Evolutionary conservation across 2,888 invertebrate species (phyloP).

Genomic region (Chorisops tibialis): DNA sequence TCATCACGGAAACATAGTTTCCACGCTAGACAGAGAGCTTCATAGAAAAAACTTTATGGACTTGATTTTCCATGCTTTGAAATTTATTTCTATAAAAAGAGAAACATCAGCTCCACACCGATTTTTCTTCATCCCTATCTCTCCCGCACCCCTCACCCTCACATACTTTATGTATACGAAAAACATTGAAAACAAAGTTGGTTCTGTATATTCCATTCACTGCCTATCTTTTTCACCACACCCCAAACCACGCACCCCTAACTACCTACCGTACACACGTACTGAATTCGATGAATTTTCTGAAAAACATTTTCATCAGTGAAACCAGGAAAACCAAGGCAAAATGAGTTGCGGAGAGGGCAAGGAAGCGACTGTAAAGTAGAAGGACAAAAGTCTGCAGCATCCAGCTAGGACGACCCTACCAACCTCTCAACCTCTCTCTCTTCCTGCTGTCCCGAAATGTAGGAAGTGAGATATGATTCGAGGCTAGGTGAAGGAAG

Average conservation of each 20-base stretch:
- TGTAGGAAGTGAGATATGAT: no score
- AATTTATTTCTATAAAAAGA: slow-evolving; percentile 15
- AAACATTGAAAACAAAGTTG: slow-evolving; percentile 18
- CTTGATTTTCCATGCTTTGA: slow-evolving; percentile 19
- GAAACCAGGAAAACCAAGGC: slow-evolving; percentile 17
- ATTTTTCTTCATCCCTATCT: no score
- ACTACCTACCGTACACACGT: not conserved
- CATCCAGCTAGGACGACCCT: no score
- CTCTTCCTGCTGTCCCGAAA: no score
- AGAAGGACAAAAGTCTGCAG: slow-evolving; percentile 4
- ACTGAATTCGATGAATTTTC: slow-evolving; percentile 15
- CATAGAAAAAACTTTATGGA: slow-evolving; percentile 5
- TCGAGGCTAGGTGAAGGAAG: not conserved
- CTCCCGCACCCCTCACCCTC: not conserved
- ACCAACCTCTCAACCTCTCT: no score
- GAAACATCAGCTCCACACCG: not conserved
- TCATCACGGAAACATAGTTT: slow-evolving; percentile 9
- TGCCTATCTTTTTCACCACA: no score
- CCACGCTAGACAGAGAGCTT: slow-evolving; percentile 10
- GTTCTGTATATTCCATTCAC: not conserved
- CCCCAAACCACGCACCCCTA: not conserved
- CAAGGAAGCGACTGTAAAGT: not conserved
- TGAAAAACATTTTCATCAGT: slow-evolving; percentile 4
- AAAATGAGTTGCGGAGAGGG: slow-evolving; percentile 13
- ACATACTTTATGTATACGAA: slow-evolving; percentile 13